These are phyloP conservation scores for Pogona vitticeps DNA, from an alignment of 2,113 vertebrate genomes.

Conservation along the genomic window DNA sequence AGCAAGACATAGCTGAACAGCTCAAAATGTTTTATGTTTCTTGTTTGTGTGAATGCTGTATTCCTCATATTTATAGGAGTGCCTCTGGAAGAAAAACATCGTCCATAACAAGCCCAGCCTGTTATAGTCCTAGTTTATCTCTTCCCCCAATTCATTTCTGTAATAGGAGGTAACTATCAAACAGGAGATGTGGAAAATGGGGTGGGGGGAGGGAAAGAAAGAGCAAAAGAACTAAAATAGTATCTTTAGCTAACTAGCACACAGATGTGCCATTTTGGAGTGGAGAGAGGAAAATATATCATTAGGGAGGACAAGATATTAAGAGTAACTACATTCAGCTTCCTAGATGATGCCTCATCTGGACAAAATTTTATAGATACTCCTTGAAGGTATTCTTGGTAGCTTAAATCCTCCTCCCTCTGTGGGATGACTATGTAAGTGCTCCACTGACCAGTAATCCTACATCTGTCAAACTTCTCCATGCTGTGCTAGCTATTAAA, in stretches of 20 bases:
- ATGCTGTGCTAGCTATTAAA: constrained; percentile 14
- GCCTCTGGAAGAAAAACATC: neutral
- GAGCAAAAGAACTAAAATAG: neutral
- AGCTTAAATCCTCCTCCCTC: neutral
- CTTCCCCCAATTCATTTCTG: neutral
- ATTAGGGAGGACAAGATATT: neutral
- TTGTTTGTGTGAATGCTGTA: neutral
- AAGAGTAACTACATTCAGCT: too few relatives aligned
- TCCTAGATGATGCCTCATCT: neutral
- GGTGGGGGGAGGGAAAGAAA: neutral
- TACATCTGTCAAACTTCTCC: neutral
- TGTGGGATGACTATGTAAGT: neutral
- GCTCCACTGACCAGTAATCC: neutral
- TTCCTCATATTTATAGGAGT: neutral
- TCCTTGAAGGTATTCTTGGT: neutral
- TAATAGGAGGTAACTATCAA: neutral
- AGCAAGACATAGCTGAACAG: neutral
- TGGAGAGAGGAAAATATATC: neutral
- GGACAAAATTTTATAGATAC: neutral
- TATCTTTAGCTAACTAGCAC: neutral
- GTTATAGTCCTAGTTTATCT: neutral
- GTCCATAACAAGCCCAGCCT: neutral
- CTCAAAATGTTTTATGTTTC: neutral
- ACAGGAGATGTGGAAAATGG: neutral
- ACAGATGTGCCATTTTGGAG: neutral